Conservation (phyloP, 2,797 vertebrate genomes). For the Dermochelys coriacea region DNA sequence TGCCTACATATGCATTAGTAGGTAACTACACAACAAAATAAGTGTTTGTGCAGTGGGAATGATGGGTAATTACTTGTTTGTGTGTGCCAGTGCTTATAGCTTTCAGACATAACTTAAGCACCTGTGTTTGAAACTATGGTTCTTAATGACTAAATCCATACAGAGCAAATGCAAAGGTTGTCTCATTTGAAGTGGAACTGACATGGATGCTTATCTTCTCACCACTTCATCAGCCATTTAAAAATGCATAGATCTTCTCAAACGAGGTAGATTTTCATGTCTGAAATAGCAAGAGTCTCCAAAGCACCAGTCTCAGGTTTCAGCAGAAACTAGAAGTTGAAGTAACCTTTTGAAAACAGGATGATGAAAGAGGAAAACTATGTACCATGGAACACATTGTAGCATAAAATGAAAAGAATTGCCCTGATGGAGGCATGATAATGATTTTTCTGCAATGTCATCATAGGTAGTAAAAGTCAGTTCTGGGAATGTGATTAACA, state of each 20-base stretch:
- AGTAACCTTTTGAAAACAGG: neutral
- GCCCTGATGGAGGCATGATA: neutral
- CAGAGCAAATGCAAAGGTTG: neutral
- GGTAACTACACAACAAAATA: neutral
- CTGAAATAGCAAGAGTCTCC: neutral
- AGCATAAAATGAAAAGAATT: neutral
- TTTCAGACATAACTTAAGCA: neutral
- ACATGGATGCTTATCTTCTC: neutral
- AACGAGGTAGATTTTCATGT: neutral
- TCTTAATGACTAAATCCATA: neutral
- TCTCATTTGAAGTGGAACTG: neutral
- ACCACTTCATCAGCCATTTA: neutral
- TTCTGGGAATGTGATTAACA: neutral
- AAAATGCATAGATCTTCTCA: neutral
- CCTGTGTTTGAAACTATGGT: neutral
- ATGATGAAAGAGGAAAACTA: neutral
- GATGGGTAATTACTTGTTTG: neutral
- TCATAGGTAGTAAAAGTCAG: neutral
- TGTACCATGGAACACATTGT: neutral
- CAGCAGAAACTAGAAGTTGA: neutral
- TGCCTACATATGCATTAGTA: neutral
- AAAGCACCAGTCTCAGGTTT: neutral
- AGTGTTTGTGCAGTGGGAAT: neutral
- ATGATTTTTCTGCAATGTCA: neutral
- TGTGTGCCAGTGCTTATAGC: neutral